Base-by-base conservation (phyloP, 2,113 vertebrate genomes). In the Formicarius rufipectus region DNA sequence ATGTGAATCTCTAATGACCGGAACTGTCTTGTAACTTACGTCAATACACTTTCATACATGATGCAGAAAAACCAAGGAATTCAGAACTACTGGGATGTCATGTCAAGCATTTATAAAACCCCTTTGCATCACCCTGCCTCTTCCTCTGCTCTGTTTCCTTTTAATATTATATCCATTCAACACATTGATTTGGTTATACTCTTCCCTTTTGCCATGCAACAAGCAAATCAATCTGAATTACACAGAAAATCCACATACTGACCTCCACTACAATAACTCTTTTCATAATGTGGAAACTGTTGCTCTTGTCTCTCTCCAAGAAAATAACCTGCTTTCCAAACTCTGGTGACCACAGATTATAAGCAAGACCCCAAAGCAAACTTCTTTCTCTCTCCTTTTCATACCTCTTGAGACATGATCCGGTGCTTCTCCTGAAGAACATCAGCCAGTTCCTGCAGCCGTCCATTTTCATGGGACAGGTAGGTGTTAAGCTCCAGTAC, bases 321-420 rank as follows among this genome's bases (percentile, higher is more conserved):
- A 40, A 55, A 74, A 53, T 59, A 75, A 89, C 2, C 31, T 47
- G 71, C 40, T 47, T 87, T 95, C 15, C 77, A 72, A 53, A 33
- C 15, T 37, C 50, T 14, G 3, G 20, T 17, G 64, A 67, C 14
- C 7, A 87, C 7, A 28, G 28, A 77, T 27, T 52, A 59, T 40
- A 87, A 88, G 40, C 28, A 60, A 56, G 6, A 75, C 3, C 12
- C 11, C 23, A 71, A 62, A 64, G 10, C 7, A 69, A 21, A 44
- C n/a, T 56, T 49, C 2, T 37, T 76, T 80, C 39, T 18, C 28
- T 78, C 33, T 89, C 47, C 45, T 56, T 64, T 64, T 86, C 28
- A 31, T 96, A 98, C 99, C 99, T 99, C 99, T 73, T 98, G 99
- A 81, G 99, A 99, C 99, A 99, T 99, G 92, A 98, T 98, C 87